Percentiles rank a stretch among this genome's conserved stretches.
These are phyloP conservation scores for Caenorhabditis doughertyi DNA, from an alignment of 2,888 invertebrate genomes.

Conservation along the genomic window DNA sequence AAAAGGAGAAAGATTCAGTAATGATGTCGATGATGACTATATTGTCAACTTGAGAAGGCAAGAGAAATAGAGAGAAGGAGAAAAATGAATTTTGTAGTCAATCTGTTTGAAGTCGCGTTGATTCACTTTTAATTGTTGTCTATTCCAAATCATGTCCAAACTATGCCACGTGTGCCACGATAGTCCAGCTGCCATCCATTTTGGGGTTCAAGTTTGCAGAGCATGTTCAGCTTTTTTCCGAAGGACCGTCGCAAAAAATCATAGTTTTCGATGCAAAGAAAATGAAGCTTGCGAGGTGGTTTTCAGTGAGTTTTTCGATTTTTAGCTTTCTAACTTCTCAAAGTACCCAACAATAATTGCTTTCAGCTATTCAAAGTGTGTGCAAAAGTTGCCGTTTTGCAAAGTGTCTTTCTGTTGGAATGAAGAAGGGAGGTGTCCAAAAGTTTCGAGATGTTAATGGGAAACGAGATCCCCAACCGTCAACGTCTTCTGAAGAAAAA, in stretches of 20 bases:
- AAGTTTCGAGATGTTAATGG: constrained; percentile 64
- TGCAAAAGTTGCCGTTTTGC: constrained; percentile 38
- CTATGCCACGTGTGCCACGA: constrained; percentile 38
- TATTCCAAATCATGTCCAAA: constrained; percentile 19
- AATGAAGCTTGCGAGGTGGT: constrained; percentile 9
- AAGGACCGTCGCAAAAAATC: constrained; percentile 74
- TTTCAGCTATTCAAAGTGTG: constrained; percentile 34
- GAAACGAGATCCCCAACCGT: no score
- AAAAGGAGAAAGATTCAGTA: background rate
- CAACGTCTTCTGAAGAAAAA: background rate
- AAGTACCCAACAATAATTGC: background rate
- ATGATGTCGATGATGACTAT: constrained; percentile 21
- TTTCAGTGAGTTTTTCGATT: constrained; percentile 6
- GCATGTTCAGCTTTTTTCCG: constrained; percentile 80
- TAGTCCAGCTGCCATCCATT: constrained; percentile 31
- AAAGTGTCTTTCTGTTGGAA: constrained; percentile 25
- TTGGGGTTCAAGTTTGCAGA: constrained; percentile 58
- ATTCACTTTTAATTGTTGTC: no score
- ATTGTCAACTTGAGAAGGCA: background rate
- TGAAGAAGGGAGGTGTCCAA: constrained; percentile 56
- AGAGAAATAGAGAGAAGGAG: constrained; percentile 11
- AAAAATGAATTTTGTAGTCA: no score
- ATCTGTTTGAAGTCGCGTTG: no score
- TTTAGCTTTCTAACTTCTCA: background rate
- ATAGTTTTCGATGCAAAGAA: constrained; percentile 73